Evolutionary conservation across 2,113 vertebrate genomes (phyloP).

Genomic region (Phyllostomus hastatus): DNA sequence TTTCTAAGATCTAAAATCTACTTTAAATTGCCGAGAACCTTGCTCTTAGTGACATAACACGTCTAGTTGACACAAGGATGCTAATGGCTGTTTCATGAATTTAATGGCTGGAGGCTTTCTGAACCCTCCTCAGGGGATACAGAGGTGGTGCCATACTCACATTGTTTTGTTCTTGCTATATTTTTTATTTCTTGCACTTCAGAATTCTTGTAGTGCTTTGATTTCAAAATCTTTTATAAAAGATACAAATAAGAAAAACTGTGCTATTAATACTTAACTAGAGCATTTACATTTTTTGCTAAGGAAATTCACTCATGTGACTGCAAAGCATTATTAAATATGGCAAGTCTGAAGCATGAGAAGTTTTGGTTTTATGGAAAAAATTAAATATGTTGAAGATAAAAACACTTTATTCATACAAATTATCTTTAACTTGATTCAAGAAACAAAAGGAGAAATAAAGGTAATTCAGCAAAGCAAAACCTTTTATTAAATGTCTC

Average conservation of each 20-base stretch:
- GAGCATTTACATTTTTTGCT: neutral
- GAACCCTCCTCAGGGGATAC: neutral
- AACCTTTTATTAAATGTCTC: constrained; percentile 71
- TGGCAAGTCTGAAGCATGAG: constrained; percentile 28
- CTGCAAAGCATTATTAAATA: neutral
- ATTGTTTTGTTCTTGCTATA: constrained; percentile 26
- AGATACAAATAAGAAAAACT: constrained; percentile 38
- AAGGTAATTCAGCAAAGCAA: constrained; percentile 51
- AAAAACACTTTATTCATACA: constrained; percentile 12
- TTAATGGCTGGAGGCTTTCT: neutral
- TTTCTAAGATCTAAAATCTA: neutral
- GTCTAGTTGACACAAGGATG: neutral
- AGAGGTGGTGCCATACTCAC: neutral
- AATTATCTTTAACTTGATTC: constrained; percentile 55
- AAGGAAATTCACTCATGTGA: constrained; percentile 33
- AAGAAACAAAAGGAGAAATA: constrained; percentile 60
- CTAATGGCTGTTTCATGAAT: neutral
- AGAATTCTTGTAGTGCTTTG: constrained; percentile 18
- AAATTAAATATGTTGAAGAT: neutral
- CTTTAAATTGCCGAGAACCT: neutral
- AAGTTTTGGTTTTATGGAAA: constrained; percentile 36
- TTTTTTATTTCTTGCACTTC: constrained; percentile 22
- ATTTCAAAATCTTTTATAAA: constrained; percentile 53
- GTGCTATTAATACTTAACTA: constrained; percentile 24
- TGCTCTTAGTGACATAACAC: accelerated